These are phyloP conservation scores for Papilio aristodemus DNA, from an alignment of 1,140 invertebrate species.

Conservation along the genomic window DNA sequence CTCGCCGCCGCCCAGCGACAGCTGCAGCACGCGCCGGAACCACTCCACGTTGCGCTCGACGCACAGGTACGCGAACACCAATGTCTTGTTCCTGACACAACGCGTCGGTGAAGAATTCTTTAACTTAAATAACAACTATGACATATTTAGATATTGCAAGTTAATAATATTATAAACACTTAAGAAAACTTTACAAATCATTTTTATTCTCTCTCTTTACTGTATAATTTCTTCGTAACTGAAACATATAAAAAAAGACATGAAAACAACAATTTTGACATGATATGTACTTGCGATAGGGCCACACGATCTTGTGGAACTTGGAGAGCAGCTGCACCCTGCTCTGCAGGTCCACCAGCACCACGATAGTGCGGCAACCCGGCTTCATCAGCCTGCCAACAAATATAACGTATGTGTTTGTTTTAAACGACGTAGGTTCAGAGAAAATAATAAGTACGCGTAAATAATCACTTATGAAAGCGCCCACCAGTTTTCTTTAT, in stretches of 20 bases:
- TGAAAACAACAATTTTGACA: no score
- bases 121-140: no score
- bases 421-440: neutral
- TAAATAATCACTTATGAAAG: no score
- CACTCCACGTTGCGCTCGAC: slow-evolving; percentile 95
- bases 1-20: slow-evolving; percentile 90
- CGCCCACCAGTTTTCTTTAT: no score
- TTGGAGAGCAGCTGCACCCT: slow-evolving; percentile 92
- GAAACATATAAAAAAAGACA: no score
- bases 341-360: slow-evolving; percentile 94
- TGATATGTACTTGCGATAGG: slow-evolving; percentile 94
- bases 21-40: slow-evolving; percentile 94
- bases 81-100: slow-evolving; percentile 88
- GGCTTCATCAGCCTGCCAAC: slow-evolving; percentile 89
- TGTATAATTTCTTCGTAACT: no score
- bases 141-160: no score
- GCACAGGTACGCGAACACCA: slow-evolving; percentile 96
- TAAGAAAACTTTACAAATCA: no score
- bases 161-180: no score
- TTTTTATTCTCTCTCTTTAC: no score
- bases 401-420: neutral
- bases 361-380: slow-evolving; percentile 95
- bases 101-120: neutral
- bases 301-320: slow-evolving; percentile 96
- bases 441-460: no score